These are phyloP conservation scores for Brotula barbata DNA, from an alignment of 2,797 vertebrate genomes.

Conservation along the genomic window DNA sequence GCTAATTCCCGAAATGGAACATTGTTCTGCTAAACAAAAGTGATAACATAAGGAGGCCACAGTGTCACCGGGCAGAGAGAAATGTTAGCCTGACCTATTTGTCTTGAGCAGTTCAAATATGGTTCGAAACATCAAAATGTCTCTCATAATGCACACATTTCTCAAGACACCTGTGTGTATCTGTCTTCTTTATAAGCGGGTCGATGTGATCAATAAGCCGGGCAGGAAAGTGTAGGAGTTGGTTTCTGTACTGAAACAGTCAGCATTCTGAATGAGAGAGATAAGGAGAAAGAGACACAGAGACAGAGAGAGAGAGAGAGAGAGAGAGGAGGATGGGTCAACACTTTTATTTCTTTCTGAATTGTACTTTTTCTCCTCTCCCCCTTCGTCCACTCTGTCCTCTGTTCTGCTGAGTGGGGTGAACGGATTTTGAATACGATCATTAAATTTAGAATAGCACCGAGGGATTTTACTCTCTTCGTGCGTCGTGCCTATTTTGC, in stretches of 20 bases:
- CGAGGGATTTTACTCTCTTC: conserved; percentile 23
- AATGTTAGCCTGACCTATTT: conserved; percentile 12
- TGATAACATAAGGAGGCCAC: background rate
- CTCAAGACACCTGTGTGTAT: conserved; percentile 44
- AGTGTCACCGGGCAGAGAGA: conserved; percentile 4
- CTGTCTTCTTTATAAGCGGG: conserved; percentile 61
- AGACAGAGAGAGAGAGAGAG: conserved; percentile 7
- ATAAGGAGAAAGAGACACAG: conserved; percentile 31
- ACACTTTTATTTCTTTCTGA: conserved; percentile 61
- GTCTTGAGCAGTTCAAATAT: conserved; percentile 1
- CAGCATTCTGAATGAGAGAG: conserved; percentile 65
- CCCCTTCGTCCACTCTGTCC: conserved; percentile 68
- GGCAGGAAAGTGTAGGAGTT: conserved; percentile 68
- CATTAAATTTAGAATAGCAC: conserved; percentile 62
- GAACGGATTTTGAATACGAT: conserved; percentile 47
- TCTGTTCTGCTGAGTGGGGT: conserved; percentile 63
- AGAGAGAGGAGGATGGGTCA: conserved; percentile 44
- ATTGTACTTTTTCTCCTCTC: conserved; percentile 70
- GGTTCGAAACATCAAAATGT: conserved; percentile 21
- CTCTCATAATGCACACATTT: conserved; percentile 27
- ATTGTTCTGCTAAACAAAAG: background rate
- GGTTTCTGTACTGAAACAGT: conserved; percentile 67
- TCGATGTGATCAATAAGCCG: conserved; percentile 73
- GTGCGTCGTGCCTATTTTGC: conserved; percentile 40
- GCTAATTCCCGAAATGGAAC: background rate